Percentiles rank a stretch among this genome's conserved stretches.
Evolutionary conservation across 2,797 vertebrate genomes (phyloP).

Genomic region (Danio jaintianensis): DNA sequence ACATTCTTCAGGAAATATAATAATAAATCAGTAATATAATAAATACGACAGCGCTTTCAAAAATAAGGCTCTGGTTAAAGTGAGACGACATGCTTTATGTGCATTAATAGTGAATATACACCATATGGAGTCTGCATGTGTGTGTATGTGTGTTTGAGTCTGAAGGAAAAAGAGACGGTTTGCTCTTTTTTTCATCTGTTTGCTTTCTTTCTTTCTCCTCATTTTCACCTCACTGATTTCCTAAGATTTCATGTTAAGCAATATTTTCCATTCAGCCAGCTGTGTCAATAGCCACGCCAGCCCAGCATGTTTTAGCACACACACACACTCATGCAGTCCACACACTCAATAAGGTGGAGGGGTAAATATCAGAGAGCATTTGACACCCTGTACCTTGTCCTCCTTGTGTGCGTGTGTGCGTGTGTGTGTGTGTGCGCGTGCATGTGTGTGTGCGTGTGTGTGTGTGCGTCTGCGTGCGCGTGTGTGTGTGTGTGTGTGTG

Average conservation of each 20-base stretch:
- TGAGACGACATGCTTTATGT: background rate
- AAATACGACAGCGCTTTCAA: background rate
- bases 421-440: background rate
- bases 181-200: conserved; percentile 31
- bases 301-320: conserved; percentile 72
- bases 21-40: background rate
- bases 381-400: conserved; percentile 26
- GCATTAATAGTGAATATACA: conserved; percentile 11
- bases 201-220: conserved; percentile 38
- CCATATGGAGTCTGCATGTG: conserved; percentile 1
- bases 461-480: too few relatives aligned
- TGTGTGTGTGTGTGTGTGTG: conserved; percentile 10
- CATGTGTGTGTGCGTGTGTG: conserved; percentile 26
- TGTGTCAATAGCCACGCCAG: conserved; percentile 80
- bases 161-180: background rate
- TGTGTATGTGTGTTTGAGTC: conserved; percentile 34
- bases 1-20: background rate
- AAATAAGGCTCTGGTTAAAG: background rate
- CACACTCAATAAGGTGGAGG: conserved; percentile 27
- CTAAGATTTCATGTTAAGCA: conserved; percentile 84
- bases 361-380: conserved; percentile 11
- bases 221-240: conserved; percentile 66
- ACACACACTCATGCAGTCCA: conserved; percentile 58
- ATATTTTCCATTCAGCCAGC: conserved; percentile 80
- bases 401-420: conserved; percentile 36